phyloP scores from a whole-genome alignment of 1,140 invertebrate genomes.

The Meloidogyne chitwoodi region DNA sequence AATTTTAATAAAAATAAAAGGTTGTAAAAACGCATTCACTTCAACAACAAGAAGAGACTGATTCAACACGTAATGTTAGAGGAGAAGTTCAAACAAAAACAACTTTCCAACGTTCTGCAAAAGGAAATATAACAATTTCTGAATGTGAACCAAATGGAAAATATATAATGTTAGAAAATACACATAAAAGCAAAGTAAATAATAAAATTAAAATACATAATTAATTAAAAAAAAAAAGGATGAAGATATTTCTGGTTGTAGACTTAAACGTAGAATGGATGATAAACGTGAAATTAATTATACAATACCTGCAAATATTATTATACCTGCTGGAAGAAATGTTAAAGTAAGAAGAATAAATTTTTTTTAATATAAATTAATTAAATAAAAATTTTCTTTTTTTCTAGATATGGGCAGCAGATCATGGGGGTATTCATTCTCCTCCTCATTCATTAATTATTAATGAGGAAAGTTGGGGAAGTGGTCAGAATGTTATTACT shows the following conservation, averaged over 20 bases:
- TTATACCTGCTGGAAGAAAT: constrained; percentile 45
- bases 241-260: constrained; percentile 58
- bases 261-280: constrained; percentile 55
- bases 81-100: constrained; percentile 65
- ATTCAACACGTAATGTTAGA: constrained; percentile 59
- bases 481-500: constrained; percentile 61
- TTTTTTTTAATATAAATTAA: background rate
- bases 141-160: constrained; percentile 64
- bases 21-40: constrained; percentile 60
- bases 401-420: constrained; percentile 55
- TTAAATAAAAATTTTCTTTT: constrained; percentile 14
- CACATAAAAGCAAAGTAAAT: constrained; percentile 54
- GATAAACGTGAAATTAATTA: constrained; percentile 59
- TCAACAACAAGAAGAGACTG: constrained; percentile 60
- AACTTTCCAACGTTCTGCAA: constrained; percentile 61
- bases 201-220: background rate
- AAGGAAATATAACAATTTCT: constrained; percentile 62
- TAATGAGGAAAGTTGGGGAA: constrained; percentile 60
- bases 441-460: constrained; percentile 57
- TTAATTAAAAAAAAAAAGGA: constrained; percentile 42
- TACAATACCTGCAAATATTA: constrained; percentile 53
- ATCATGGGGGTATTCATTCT: constrained; percentile 53
- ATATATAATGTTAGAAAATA: constrained; percentile 64
- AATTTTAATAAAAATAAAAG: background rate
- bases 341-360: constrained; percentile 26